Base-by-base conservation (phyloP, 2,797 vertebrate genomes). In the Labroides dimidiatus region DNA sequence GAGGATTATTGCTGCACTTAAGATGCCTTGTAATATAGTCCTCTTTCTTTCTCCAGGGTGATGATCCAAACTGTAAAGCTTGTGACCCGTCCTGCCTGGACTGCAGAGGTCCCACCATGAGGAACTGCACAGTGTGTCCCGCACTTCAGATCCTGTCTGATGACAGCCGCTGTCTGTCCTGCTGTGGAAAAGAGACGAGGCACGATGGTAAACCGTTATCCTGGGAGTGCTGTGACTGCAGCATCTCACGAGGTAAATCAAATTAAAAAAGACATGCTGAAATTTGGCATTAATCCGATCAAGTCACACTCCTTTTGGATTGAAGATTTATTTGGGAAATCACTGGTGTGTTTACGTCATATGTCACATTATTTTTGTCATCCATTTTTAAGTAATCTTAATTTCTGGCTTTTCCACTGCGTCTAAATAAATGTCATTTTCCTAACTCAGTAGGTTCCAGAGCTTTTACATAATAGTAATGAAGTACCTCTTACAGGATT, bases 221-320 rank as follows among this genome's bases (percentile, higher is more conserved):
- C 24, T 68, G 77, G 37, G 93, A 95, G 33, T 98, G 97, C 91
- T 99, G 97, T 63, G 92, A 96, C 82, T 99, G 97, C 84, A 72
- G 57, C 0, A 62, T 79, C 51, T 89, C 87, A 11, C 69, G 14
- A 64, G 95, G 96, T 98, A 91, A 84, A 47, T 3, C 15, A 48
- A 14, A 44, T 20, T 14, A 39, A 14, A 47, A 44, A 23, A n/a
- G n/a, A 4, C 50, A 37, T 48, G 21, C 27, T 44, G 50, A 36
- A 42, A 37, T 19, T 50, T 23, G 13, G 45, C 4, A 15, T 7
- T 49, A 27, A 16, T 70, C 10, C 55, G 12, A 33, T 37, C 3
- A 36, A 12, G 33, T 30, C 24, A 64, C 16, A 61, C 41, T 24
- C 14, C 16, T 43, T 8, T 2, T 10, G 10, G 8, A 16, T 16